Evolutionary conservation across 1,140 invertebrate genomes (phyloP).

Genomic region (Dinothrombium tinctorium): DNA sequence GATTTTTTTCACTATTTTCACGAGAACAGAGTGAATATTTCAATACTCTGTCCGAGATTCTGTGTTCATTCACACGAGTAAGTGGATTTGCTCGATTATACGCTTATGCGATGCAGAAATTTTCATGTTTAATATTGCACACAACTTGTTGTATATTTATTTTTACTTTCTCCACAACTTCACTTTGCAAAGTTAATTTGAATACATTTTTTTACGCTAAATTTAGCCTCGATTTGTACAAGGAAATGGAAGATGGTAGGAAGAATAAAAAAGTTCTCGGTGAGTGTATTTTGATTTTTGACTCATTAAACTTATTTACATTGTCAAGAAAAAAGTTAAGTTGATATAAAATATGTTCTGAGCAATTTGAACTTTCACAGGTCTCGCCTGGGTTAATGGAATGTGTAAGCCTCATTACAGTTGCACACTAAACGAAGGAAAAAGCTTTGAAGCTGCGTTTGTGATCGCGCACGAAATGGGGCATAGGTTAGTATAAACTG

Average conservation of each 20-base stretch:
- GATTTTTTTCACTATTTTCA: too few relatives aligned
- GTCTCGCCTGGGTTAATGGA: conserved; percentile 24
- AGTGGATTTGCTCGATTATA: too few relatives aligned
- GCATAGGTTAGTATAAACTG: conserved; percentile 23
- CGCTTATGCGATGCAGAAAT: too few relatives aligned
- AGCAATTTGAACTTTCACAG: conserved; percentile 12
- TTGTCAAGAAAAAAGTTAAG: too few relatives aligned
- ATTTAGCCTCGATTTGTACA: conserved; percentile 15
- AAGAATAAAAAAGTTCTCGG: conserved; percentile 17
- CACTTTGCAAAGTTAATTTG: too few relatives aligned
- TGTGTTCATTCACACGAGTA: too few relatives aligned
- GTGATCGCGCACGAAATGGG: conserved; percentile 25
- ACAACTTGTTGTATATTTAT: too few relatives aligned
- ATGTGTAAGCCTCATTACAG: conserved; percentile 23
- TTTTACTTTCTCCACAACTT: too few relatives aligned
- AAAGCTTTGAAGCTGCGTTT: conserved; percentile 24
- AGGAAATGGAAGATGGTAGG: conserved; percentile 9
- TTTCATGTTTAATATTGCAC: too few relatives aligned
- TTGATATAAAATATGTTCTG: not conserved
- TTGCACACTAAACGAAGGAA: conserved; percentile 25
- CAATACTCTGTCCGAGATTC: too few relatives aligned
- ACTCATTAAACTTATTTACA: not conserved
- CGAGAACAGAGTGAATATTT: too few relatives aligned
- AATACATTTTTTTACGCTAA: too few relatives aligned
- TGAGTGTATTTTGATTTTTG: conserved; percentile 7